Conservation (phyloP, 64 coral and sea anemone species). For the Porites australiensis region DNA sequence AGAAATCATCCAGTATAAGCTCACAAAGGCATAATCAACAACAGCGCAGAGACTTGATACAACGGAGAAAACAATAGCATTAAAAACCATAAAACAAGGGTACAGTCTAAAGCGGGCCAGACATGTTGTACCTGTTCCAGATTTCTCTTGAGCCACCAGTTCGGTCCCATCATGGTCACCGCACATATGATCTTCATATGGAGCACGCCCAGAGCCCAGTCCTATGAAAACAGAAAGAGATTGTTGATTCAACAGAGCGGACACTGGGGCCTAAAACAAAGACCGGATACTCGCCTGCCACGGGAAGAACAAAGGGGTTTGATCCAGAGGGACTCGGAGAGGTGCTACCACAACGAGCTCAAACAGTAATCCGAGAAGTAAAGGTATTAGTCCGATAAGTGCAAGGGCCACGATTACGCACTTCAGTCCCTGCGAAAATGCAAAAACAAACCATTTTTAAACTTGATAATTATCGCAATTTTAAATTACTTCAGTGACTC, state of each 20-base stretch:
- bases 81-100: background rate
- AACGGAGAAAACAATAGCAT: background rate
- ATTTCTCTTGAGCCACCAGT: slow-evolving; percentile 97
- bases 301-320: slow-evolving; percentile 96
- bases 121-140: slow-evolving; percentile 85
- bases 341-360: slow-evolving; percentile 98
- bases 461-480: background rate
- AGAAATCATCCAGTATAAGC: too few relatives aligned
- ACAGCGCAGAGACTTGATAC: background rate
- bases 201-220: slow-evolving; percentile 96
- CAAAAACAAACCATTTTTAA: background rate
- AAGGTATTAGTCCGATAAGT: slow-evolving; percentile 88
- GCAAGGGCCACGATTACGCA: slow-evolving; percentile 78
- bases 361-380: slow-evolving; percentile 91
- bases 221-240: slow-evolving; percentile 47
- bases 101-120: too few relatives aligned
- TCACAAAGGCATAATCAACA: too few relatives aligned
- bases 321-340: slow-evolving; percentile 95
- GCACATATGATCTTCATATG: slow-evolving; percentile 99
- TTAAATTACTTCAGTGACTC: background rate
- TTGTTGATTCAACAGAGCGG: background rate
- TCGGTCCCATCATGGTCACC: slow-evolving; percentile 99
- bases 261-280: background rate
- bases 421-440: slow-evolving; percentile 77
- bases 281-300: slow-evolving; percentile 71